Base-by-base conservation (phyloP, 2,888 invertebrate species). In the Melanostoma mellinum region DNA sequence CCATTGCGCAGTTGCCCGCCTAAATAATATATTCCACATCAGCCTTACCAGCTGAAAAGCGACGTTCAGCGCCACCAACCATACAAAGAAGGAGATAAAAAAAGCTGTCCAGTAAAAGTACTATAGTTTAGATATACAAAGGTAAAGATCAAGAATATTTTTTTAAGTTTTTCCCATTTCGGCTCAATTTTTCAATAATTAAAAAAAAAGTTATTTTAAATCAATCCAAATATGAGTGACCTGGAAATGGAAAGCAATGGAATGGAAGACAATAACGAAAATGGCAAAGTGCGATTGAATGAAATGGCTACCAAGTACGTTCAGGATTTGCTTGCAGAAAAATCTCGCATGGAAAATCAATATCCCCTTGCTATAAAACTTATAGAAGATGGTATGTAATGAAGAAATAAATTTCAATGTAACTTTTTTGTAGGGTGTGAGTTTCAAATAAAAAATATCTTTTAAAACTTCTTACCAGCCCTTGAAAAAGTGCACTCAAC, bases 401-500 rank as follows among this genome's bases (percentile, higher is more conserved):
- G 20, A 32, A n/a, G 6, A 30, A 55, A 36, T 6, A 32, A 4
- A 42, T 3, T n/a, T 53, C 9, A 48, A 48, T n/a, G 5, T 8
- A 6, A 9, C 20, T 30, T 10, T 60, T 44, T n/a, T 36, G 10
- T 60, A 4, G 42, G 32, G 30, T 30, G 40, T 6, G 2, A 40
- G 8, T 2, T 20, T 36, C 6, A 52, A 35, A n/a, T 3, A 35
- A 1, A 20, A 20, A 20, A 20, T 58, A 9, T 44, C n/a, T 32
- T 36, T 30, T n/a, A 46, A 44, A 6, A 5, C 9, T 58, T 56
- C n/a, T 74, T 92, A 92, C n/a, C 91, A 96, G 96, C 96, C 91
- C 94, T 96, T 63, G 92, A 94, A 86, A 94, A 94, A 90, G 94
- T 95, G 44, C 95, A 96, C 89, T 90, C 94, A 0, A 92, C 93